These are phyloP conservation scores for Odontamblyopus lacepedii DNA, from an alignment of 2,797 vertebrate species.

Conservation along the genomic window DNA sequence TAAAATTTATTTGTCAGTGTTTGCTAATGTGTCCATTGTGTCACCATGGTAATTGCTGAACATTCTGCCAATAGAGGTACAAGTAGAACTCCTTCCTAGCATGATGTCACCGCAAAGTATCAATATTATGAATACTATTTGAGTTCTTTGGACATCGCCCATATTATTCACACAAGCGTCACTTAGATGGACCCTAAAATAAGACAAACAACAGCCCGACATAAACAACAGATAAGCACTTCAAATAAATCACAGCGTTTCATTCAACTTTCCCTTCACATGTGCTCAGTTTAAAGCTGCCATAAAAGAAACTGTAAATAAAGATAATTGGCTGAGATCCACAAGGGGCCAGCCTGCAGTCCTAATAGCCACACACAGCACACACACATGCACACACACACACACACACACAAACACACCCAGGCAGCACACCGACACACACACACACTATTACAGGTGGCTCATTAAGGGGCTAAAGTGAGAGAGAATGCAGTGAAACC, in stretches of 20 bases:
- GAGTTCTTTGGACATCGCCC: not conserved
- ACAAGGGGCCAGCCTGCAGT: constrained; percentile 30
- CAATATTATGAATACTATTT: too few relatives aligned
- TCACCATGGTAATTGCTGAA: too few relatives aligned
- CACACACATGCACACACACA: not conserved
- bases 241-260: constrained; percentile 19
- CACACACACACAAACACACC: not conserved
- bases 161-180: not conserved
- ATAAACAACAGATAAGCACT: not conserved
- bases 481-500: constrained; percentile 39
- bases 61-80: too few relatives aligned
- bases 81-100: too few relatives aligned
- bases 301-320: constrained; percentile 53
- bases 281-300: not conserved
- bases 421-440: constrained; percentile 22
- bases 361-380: not conserved
- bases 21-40: too few relatives aligned
- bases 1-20: too few relatives aligned
- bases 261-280: constrained; percentile 21
- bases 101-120: too few relatives aligned
- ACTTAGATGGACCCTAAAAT: too few relatives aligned
- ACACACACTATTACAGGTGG: constrained; percentile 46
- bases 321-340: constrained; percentile 60
- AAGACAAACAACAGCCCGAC: not conserved
- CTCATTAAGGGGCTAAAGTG: constrained; percentile 62